Evolutionary conservation across 2,797 vertebrate species (phyloP).

Genomic region (Aeoliscus strigatus): DNA sequence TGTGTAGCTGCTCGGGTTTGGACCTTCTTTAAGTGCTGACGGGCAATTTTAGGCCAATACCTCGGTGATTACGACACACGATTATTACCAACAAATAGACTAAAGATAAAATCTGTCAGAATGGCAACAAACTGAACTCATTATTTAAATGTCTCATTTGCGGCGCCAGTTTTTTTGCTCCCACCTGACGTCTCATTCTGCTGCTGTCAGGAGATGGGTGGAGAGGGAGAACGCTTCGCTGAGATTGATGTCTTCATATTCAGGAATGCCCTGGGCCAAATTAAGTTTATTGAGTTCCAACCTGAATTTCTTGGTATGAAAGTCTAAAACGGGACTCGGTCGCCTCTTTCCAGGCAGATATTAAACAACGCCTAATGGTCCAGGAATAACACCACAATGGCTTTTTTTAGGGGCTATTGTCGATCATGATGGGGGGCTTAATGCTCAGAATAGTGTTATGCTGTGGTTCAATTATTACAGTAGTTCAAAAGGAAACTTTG

Average conservation of each 20-base stretch:
- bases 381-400: conserved; percentile 10
- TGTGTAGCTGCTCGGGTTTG: too few relatives aligned
- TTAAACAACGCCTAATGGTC: conserved; percentile 25
- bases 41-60: too few relatives aligned
- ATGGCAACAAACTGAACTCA: too few relatives aligned
- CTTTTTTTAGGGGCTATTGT: conserved; percentile 29
- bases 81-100: too few relatives aligned
- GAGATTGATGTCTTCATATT: conserved; percentile 66
- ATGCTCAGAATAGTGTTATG: conserved; percentile 19
- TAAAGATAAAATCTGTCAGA: too few relatives aligned
- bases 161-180: too few relatives aligned
- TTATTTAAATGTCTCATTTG: too few relatives aligned
- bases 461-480: conserved; percentile 26
- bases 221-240: neutral
- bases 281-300: conserved; percentile 59
- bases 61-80: too few relatives aligned
- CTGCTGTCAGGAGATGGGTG: conserved; percentile 23
- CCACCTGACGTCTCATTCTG: conserved; percentile 26
- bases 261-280: conserved; percentile 50
- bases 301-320: conserved; percentile 49
- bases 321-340: conserved; percentile 35
- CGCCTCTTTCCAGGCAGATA: conserved; percentile 19
- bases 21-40: too few relatives aligned
- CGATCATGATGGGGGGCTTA: conserved; percentile 21
- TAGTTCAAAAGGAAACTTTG: conserved; percentile 39